Evolutionary conservation across 1,140 invertebrate genomes (phyloP).

Genomic region (Brachionus asplanchnoidis): DNA sequence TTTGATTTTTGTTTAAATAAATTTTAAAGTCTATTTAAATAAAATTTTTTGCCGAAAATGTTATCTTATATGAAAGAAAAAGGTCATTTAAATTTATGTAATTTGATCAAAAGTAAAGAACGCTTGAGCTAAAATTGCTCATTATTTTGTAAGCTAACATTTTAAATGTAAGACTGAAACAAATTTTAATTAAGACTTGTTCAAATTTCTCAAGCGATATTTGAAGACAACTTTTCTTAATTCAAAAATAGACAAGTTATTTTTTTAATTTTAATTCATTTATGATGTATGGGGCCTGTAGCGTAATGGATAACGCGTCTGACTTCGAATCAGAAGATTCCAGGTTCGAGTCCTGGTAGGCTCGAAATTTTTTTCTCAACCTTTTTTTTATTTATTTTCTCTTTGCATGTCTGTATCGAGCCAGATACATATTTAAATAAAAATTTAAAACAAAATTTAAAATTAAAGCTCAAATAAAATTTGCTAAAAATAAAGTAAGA

Average conservation of each 20-base stretch:
- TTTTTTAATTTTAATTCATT: not conserved
- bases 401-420: no score
- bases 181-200: not conserved
- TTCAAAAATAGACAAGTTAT: not conserved
- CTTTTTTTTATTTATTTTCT: no score
- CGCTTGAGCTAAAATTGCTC: not conserved
- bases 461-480: no score
- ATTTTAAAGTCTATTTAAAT: not conserved
- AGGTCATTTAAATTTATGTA: not conserved
- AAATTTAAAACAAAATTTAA: no score
- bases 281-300: not conserved
- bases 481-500: no score
- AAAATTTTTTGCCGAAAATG: not conserved
- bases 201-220: not conserved
- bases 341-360: constrained; percentile 35
- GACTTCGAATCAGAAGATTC: constrained; percentile 36
- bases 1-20: not conserved
- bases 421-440: no score
- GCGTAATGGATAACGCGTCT: constrained; percentile 36
- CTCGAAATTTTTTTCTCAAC: not conserved
- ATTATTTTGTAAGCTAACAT: not conserved
- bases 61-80: not conserved
- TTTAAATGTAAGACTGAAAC: not conserved
- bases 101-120: not conserved
- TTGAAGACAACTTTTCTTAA: not conserved